Base-by-base conservation (phyloP, 2,888 invertebrate genomes). In the Omphaloscelis lunosa region DNA sequence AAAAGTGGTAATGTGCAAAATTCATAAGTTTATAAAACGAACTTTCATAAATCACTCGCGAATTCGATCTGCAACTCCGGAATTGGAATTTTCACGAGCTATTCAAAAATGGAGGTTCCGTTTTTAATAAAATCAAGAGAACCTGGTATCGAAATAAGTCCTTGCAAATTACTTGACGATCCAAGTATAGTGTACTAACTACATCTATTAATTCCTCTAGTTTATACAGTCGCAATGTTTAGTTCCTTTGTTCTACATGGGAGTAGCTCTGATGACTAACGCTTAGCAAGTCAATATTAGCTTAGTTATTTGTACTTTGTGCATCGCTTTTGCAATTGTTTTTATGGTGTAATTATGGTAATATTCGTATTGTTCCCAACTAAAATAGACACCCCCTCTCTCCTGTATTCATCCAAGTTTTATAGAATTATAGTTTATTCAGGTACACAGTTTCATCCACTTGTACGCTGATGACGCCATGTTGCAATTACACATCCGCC, bases 201-300 rank as follows among this genome's bases (percentile, higher is more conserved):
- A 61, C 48, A 56, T 74, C 69, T 81, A 79, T 79, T 80, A 77
- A 63, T 80, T 77, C 73, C 61, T 58, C 75, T 82, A 80, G 85
- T 83, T 77, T 72, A 83, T 79, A 80, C 77, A 83, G 75, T 75
- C 72, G 80, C 84, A 82, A 66, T 85, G 89, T 89, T 89, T 89
- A 83, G 83, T 88, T 88, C 88, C 89, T 86, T 89, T 88, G 89
- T 88, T 89, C 86, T 72, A 29, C 68, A 73, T 79, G 79, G 75
- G 78, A 83, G 84, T 87, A 89, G 23, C n/a, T 73, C 73, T 80
- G 83, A 79, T 88, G 87, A 89, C 86, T 89, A 88, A 88, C 81
- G 41, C 67, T 74, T 69, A 62, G 63, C 66, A 79, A 86, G 62
- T 80, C 87, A 84, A 80, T 72, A 79, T 86, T 72, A 84, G 72